phyloP scores from a whole-genome alignment of 2,888 invertebrate species.

The Clistopyga incitator region DNA sequence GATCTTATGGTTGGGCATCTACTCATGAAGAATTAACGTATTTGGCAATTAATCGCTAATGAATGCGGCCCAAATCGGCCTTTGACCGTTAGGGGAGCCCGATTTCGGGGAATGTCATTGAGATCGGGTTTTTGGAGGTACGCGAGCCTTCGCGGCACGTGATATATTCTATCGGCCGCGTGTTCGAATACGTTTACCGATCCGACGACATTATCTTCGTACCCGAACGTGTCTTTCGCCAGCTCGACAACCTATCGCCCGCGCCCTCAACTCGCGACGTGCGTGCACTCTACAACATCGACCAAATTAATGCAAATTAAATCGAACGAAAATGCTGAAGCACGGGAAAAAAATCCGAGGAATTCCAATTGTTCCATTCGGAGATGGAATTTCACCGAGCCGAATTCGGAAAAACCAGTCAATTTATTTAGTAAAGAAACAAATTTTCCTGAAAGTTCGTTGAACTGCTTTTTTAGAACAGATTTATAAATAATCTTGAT shows the following conservation, averaged over 20 bases:
- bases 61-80: no score
- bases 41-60: no score
- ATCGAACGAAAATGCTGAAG: not conserved
- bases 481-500: no score
- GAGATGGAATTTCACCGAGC: not conserved
- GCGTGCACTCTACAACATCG: not conserved
- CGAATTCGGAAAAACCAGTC: no score
- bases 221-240: conserved; percentile 46
- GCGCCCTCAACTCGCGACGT: not conserved
- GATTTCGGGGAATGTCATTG: not conserved
- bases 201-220: conserved; percentile 40
- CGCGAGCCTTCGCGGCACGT: not conserved
- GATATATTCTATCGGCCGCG: conserved; percentile 1
- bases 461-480: no score
- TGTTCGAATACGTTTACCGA: conserved; percentile 8
- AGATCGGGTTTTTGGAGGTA: not conserved
- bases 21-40: no score
- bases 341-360: not conserved
- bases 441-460: no score
- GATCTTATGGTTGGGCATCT: no score
- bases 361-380: not conserved
- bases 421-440: no score
- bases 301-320: not conserved
- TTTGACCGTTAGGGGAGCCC: not conserved
- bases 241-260: not conserved